These are phyloP conservation scores for Trialeurodes vaporariorum DNA, from an alignment of 1,140 invertebrate genomes.

Conservation along the genomic window DNA sequence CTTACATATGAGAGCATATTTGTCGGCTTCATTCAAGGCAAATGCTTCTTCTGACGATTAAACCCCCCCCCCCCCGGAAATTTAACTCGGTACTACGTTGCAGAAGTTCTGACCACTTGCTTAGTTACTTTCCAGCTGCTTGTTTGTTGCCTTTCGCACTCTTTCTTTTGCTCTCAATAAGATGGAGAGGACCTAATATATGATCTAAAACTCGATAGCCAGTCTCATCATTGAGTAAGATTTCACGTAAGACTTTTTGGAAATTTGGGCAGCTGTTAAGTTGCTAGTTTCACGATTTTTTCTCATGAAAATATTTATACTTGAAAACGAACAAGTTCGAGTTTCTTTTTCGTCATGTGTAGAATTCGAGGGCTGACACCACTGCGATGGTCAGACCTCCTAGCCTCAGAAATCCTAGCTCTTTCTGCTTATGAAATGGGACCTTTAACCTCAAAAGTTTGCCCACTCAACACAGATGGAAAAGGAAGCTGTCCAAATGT, in stretches of 20 bases:
- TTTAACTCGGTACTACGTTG: constrained; percentile 6
- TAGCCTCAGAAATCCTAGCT: constrained; percentile 24
- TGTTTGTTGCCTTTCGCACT: constrained; percentile 32
- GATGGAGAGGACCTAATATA: too few species aligned
- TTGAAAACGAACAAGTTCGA: constrained; percentile 23
- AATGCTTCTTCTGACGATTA: constrained; percentile 3
- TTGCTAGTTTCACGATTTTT: constrained; percentile 21
- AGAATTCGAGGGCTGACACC: constrained; percentile 22
- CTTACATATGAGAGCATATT: constrained; percentile 9
- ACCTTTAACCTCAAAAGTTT: constrained; percentile 27
- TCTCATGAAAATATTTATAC: constrained; percentile 21
- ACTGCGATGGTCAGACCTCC: constrained; percentile 21
- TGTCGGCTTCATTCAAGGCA: constrained; percentile 1
- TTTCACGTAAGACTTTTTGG: constrained; percentile 20
- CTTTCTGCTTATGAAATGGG: constrained; percentile 21
- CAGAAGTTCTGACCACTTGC: constrained; percentile 4
- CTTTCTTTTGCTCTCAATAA: too few species aligned
- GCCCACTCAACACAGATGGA: constrained; percentile 30
- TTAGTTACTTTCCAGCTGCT: constrained; percentile 28
- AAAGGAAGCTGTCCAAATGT: constrained; percentile 34
- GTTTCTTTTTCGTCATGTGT: too few species aligned
- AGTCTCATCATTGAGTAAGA: constrained; percentile 21
- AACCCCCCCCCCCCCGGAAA: neutral
- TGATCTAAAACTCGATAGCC: constrained; percentile 10
- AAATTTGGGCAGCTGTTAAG: constrained; percentile 19